phyloP scores from a whole-genome alignment of 1,140 invertebrate genomes.

The Aporrectodea caliginosa region DNA sequence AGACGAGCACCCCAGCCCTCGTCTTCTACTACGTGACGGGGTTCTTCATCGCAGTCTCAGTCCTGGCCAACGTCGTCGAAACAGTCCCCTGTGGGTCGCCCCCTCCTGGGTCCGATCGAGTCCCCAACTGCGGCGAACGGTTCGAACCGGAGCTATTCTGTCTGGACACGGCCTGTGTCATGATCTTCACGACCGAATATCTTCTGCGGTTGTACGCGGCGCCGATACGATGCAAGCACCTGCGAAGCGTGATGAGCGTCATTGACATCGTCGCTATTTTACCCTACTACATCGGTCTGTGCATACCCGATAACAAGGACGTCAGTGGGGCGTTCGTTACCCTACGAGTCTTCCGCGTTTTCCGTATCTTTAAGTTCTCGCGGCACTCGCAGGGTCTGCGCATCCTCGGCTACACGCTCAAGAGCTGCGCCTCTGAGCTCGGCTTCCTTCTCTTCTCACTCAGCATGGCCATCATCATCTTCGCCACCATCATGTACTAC shows the following conservation, averaged over 20 bases:
- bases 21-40: conserved; percentile 99
- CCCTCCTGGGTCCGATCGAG: conserved; percentile 68
- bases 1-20: conserved; percentile 93
- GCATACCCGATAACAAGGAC: conserved; percentile 95
- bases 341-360: conserved; percentile 94
- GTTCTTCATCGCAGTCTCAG: conserved; percentile 99
- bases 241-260: conserved; percentile 95
- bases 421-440: conserved; percentile 97
- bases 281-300: conserved; percentile 97
- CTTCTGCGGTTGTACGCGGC: conserved; percentile 93
- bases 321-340: conserved; percentile 99
- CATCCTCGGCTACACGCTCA: conserved; percentile 97
- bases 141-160: conserved; percentile 99
- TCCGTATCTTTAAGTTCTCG: conserved; percentile 98
- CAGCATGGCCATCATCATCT: conserved; percentile 99
- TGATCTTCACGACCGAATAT: conserved; percentile 99
- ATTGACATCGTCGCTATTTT: conserved; percentile 99
- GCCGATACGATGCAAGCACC: conserved; percentile 89
- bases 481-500: conserved; percentile 99
- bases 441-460: conserved; percentile 98
- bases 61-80: conserved; percentile 98
- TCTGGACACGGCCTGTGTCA: conserved; percentile 98
- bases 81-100: conserved; percentile 76
- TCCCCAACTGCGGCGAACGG: conserved; percentile 88
- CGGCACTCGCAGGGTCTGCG: conserved; percentile 96